Conservation (phyloP, 30 jellyfish, hydroid and myxozoan genomes). For the Pelagia noctiluca region DNA sequence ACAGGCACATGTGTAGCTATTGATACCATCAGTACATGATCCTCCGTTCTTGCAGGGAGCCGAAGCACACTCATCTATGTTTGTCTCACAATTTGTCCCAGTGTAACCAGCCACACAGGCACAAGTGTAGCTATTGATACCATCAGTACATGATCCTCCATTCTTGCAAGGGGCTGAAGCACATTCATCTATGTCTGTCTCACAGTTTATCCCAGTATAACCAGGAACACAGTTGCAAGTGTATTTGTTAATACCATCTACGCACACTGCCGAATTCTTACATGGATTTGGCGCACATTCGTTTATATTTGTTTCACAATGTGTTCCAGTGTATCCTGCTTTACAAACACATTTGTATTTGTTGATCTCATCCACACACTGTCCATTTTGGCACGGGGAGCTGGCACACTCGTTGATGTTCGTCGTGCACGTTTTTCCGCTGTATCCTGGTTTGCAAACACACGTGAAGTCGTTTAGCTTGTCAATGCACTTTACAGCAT, state of each 20-base stretch:
- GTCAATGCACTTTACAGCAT: constrained; percentile 67
- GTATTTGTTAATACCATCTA: constrained; percentile 52
- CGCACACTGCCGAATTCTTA: constrained; percentile 57
- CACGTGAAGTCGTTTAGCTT: constrained; percentile 50
- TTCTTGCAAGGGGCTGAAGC: constrained; percentile 62
- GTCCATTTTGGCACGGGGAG: constrained; percentile 58
- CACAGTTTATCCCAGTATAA: constrained; percentile 60
- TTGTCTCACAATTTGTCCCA: constrained; percentile 56
- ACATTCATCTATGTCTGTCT: constrained; percentile 39
- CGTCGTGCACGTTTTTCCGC: constrained; percentile 61
- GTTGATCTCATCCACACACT: constrained; percentile 66
- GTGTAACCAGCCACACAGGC: constrained; percentile 58
- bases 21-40: constrained; percentile 47
- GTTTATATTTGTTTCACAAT: constrained; percentile 51
- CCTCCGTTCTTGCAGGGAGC: constrained; percentile 57
- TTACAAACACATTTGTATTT: constrained; percentile 47
- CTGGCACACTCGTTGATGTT: constrained; percentile 71
- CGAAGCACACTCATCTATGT: constrained; percentile 56
- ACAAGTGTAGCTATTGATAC: constrained; percentile 56
- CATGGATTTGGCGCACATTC: constrained; percentile 71
- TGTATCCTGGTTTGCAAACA: constrained; percentile 72
- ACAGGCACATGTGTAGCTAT: constrained; percentile 54
- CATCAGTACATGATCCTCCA: constrained; percentile 65
- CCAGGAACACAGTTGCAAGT: constrained; percentile 60
- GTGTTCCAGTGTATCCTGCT: constrained; percentile 66